A percentile compares a stretch with the other conserved stretches of the same genome.
Evolutionary conservation across 2,797 vertebrate genomes (phyloP).

Genomic region (Dendrocincla tyrannina): DNA sequence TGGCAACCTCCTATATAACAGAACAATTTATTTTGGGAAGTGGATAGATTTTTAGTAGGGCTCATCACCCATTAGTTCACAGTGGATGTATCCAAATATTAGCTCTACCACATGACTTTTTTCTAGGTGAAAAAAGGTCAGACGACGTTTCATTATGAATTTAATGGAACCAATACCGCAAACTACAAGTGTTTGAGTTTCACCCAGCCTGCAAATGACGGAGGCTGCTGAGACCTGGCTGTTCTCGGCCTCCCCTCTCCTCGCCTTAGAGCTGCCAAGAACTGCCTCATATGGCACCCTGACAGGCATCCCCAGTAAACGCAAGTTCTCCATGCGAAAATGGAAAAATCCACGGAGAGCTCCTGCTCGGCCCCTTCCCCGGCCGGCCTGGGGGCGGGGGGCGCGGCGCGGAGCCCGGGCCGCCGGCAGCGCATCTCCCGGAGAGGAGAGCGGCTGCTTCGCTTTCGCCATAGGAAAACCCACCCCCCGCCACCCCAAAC

Average conservation of each 20-base stretch:
- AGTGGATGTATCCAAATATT: not conserved
- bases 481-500: not conserved
- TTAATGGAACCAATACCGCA: not conserved
- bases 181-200: not conserved
- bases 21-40: constrained; percentile 46
- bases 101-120: not conserved
- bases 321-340: not conserved
- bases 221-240: not conserved
- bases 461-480: accelerated
- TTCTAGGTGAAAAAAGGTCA: not conserved
- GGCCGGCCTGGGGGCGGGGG: not conserved
- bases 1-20: constrained; percentile 66
- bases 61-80: not conserved
- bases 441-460: not conserved
- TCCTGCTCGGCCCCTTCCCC: not conserved
- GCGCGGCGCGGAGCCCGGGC: not conserved
- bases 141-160: not conserved
- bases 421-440: not conserved
- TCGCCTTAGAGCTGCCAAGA: not conserved
- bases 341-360: not conserved
- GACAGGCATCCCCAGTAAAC: not conserved
- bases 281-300: not conserved
- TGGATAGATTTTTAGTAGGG: constrained; percentile 12
- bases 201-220: not conserved
- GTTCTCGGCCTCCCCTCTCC: not conserved